Percentiles rank a stretch among this genome's conserved stretches.
Conservation (phyloP, 2,113 vertebrate genomes). For the Syrrhaptes paradoxus region DNA sequence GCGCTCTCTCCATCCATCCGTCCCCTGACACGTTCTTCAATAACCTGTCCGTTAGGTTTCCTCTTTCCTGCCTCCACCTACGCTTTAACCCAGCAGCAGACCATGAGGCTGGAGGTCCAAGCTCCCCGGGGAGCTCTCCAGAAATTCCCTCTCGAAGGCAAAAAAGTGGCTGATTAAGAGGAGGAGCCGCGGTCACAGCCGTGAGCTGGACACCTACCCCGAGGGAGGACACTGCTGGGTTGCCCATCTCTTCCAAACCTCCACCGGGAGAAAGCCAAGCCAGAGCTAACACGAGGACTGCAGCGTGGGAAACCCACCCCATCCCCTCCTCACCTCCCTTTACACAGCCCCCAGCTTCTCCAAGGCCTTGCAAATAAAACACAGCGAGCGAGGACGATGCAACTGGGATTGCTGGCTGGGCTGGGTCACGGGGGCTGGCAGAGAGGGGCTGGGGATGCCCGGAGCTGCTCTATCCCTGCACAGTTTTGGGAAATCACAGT, state of each 20-base stretch:
- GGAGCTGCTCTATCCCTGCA: neutral
- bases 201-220: neutral
- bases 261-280: neutral
- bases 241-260: neutral
- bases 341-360: neutral
- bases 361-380: neutral
- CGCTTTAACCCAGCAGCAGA: neutral
- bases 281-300: neutral
- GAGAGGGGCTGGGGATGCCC: too few species aligned
- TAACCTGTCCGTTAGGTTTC: constrained; percentile 52
- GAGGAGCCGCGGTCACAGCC: neutral
- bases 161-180: neutral
- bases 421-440: neutral
- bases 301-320: neutral
- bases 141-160: neutral
- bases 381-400: neutral
- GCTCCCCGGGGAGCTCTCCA: neutral
- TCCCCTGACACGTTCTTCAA: constrained; percentile 42
- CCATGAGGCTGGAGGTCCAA: accelerated
- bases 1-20: neutral
- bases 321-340: neutral
- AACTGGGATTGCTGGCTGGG: neutral
- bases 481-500: accelerated
- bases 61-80: neutral
- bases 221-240: neutral